Percentiles rank a stretch among this genome's conserved stretches.
These are phyloP conservation scores for Apogon hyalosoma DNA, from an alignment of 2,797 vertebrate species.

Conservation along the genomic window DNA sequence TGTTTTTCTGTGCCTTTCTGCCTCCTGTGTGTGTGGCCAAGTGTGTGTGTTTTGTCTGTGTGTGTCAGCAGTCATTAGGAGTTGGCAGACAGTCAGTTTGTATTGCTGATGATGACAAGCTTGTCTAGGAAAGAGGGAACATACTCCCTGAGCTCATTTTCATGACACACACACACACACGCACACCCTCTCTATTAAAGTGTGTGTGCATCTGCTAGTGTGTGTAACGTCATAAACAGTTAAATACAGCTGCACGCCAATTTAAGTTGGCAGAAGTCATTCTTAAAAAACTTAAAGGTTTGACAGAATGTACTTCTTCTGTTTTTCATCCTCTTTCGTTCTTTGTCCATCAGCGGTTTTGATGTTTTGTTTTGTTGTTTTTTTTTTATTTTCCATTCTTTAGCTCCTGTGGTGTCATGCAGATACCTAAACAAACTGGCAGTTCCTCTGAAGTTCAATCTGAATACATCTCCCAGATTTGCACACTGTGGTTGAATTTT, in stretches of 20 bases:
- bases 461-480: background rate
- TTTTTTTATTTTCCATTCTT: background rate
- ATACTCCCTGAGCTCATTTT: slow-evolving; percentile 63
- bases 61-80: slow-evolving; percentile 68
- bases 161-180: slow-evolving; percentile 49
- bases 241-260: slow-evolving; percentile 34
- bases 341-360: slow-evolving; percentile 26
- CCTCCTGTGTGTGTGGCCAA: slow-evolving; percentile 4
- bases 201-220: slow-evolving; percentile 25
- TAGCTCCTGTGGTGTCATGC: background rate
- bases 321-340: slow-evolving; percentile 26
- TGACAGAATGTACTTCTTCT: slow-evolving; percentile 37
- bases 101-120: slow-evolving; percentile 67
- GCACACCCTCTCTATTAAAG: slow-evolving; percentile 31
- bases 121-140: slow-evolving; percentile 52
- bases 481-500: background rate
- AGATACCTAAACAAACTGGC: background rate
- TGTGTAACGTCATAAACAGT: slow-evolving; percentile 45
- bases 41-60: slow-evolving; percentile 21
- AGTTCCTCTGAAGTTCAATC: background rate
- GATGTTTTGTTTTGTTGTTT: background rate
- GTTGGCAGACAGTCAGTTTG: slow-evolving; percentile 59
- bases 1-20: slow-evolving; percentile 31
- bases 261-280: slow-evolving; percentile 50
- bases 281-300: slow-evolving; percentile 34